Evolutionary conservation across 2,888 invertebrate species (phyloP).

Genomic region (Rhogogaster chlorosoma): DNA sequence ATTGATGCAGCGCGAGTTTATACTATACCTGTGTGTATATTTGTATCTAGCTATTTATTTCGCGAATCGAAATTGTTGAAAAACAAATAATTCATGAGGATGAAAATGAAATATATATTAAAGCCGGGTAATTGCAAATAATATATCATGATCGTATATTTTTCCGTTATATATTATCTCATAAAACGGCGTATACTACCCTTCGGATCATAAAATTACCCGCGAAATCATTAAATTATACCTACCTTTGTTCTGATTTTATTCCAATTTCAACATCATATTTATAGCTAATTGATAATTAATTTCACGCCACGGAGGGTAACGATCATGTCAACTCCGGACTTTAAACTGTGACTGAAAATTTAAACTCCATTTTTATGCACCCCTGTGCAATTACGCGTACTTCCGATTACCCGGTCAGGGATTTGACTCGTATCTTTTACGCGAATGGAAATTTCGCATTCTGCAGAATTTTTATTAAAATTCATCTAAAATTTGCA

Average conservation of each 20-base stretch:
- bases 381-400: not conserved
- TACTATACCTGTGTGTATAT: not conserved
- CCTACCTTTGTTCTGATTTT: not conserved
- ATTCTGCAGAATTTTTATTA: not conserved
- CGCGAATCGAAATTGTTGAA: not conserved
- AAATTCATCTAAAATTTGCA: not conserved
- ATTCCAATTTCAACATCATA: not conserved
- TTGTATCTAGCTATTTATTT: not conserved
- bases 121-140: not conserved
- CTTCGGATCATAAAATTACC: not conserved
- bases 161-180: not conserved
- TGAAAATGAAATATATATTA: slow-evolving; percentile 2
- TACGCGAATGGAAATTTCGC: no score
- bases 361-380: not conserved
- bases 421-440: not conserved
- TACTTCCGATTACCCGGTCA: not conserved
- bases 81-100: not conserved
- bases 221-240: not conserved
- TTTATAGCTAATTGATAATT: not conserved
- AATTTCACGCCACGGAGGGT: not conserved
- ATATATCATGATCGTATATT: slow-evolving; percentile 10
- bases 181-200: not conserved
- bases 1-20: not conserved
- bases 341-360: not conserved
- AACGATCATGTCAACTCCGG: not conserved